A percentile compares a stretch with the other conserved stretches of the same genome.
These are phyloP conservation scores for Podabrus alpinus DNA, from an alignment of 2,888 invertebrate species.

Conservation along the genomic window DNA sequence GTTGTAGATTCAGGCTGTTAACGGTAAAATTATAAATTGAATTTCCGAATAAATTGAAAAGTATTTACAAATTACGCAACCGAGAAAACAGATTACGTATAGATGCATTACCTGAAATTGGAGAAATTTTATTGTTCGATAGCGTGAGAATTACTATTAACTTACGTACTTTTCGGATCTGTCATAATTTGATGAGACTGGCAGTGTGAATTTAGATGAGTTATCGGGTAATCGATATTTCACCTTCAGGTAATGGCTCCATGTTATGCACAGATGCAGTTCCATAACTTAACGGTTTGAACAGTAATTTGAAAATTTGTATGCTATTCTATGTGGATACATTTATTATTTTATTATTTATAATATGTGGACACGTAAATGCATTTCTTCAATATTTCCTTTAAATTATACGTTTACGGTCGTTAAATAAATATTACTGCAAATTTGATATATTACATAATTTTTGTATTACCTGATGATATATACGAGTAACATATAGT, in stretches of 20 bases:
- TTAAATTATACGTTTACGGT: too few species aligned
- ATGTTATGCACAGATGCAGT: background rate
- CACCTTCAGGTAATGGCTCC: background rate
- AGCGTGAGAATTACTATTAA: background rate
- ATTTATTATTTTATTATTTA: too few species aligned
- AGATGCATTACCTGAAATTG: background rate
- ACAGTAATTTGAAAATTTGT: background rate
- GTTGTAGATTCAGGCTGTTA: too few species aligned
- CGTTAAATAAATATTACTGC: too few species aligned
- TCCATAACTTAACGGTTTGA: background rate
- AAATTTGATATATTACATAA: too few species aligned
- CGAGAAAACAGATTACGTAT: background rate
- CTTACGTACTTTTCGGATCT: background rate
- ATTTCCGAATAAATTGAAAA: background rate
- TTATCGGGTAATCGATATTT: background rate
- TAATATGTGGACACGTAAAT: too few species aligned
- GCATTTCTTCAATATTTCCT: too few species aligned
- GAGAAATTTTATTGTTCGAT: background rate
- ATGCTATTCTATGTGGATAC: background rate
- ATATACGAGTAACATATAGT: too few species aligned
- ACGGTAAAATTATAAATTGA: background rate
- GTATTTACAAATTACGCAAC: background rate
- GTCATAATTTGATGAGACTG: background rate
- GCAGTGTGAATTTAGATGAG: background rate
- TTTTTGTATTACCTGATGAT: too few species aligned